Base-by-base conservation (phyloP, 2,113 vertebrate species). In the Cryptoleucopteryx plumbea region DNA sequence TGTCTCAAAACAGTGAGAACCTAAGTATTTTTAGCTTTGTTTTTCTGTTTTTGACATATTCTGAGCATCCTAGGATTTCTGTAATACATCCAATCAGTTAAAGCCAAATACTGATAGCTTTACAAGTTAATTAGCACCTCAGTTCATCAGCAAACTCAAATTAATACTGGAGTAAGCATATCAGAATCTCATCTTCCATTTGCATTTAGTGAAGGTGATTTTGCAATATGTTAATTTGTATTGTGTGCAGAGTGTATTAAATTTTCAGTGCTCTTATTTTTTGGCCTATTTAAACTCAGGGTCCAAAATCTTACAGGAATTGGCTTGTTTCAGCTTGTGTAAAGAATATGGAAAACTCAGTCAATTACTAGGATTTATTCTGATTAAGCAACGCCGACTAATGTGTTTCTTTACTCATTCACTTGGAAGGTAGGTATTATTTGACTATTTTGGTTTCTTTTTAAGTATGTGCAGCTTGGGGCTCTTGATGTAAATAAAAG, bases 41-140 rank as follows among this genome's bases (percentile, higher is more conserved):
- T 94, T 95, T 88, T 55, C 9, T 34, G 65, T 73, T 83, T 93
- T 59, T 66, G 19, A 74, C 34, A 17, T 25, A 6, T 79, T 95
- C 38, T 50, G 45, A 83, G 75, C 47, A 78, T 90, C n/a, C 13
- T 79, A 66, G 45, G 82, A 66, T 88, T 82, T 91, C 95, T 75
- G 58, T 80, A 82, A 93, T 72, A 17, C 36, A 58, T 66, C 79
- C 67, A 89, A 95, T 93, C 93, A 94, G 78, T 90, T 95, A 34
- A 66, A 95, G 32, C 78, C 93, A 91, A 88, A 58, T 63, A 88
- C 66, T 88, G 87, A 59, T 85, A 82, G 84, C 79, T 79, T 91
- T 93, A 63, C 78, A 42, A 88, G 82, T 95, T 95, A 96, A 95
- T 95, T 97, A 97, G 82, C 93, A 88, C 94, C 89, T 95, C 82